Conservation (phyloP, 2,888 invertebrate genomes). For the Thysanoteuthis rhombus region DNA sequence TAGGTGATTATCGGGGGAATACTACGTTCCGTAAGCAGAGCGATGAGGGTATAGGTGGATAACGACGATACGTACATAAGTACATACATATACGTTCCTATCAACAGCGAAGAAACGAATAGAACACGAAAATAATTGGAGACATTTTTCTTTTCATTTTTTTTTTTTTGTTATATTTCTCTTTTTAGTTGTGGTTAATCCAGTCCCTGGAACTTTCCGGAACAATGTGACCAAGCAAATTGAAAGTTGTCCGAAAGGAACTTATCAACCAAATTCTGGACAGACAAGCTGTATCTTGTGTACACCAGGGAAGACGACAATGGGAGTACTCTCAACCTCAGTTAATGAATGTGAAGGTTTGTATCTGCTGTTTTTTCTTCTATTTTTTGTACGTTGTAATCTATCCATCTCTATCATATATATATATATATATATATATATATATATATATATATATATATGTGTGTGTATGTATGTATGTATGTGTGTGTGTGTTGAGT, state of each 20-base stretch:
- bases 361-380: neutral
- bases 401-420: neutral
- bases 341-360: neutral
- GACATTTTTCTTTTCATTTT: neutral
- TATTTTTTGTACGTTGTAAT: neutral
- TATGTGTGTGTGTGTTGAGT: too few species aligned
- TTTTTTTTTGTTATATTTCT: neutral
- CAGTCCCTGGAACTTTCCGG: neutral
- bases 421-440: too few species aligned
- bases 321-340: neutral
- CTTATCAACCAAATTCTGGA: neutral
- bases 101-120: too few species aligned
- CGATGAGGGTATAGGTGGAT: too few species aligned
- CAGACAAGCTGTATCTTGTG: neutral
- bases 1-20: too few species aligned
- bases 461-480: too few species aligned
- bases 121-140: too few species aligned
- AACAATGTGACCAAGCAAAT: neutral
- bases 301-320: neutral
- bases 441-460: too few species aligned
- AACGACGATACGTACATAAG: too few species aligned
- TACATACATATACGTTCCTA: too few species aligned
- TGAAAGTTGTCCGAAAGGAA: conserved; percentile 15
- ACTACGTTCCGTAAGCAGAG: too few species aligned
- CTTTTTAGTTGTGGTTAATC: neutral